phyloP scores from a whole-genome alignment of 2,113 vertebrate genomes.

The Microtus ochrogaster region DNA sequence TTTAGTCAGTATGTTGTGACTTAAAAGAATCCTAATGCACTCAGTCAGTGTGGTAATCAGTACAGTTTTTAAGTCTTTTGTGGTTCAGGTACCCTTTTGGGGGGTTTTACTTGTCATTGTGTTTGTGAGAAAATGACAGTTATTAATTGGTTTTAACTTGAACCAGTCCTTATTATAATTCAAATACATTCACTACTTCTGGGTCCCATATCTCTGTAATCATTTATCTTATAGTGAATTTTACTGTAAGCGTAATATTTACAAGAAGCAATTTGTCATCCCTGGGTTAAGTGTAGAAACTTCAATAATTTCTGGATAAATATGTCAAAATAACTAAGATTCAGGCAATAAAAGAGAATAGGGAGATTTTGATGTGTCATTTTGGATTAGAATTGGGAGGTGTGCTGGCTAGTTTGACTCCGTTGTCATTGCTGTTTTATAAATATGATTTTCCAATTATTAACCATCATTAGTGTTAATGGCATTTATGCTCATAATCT shows the following conservation, averaged over 20 bases:
- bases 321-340: constrained; percentile 77
- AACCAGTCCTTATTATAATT: constrained; percentile 80
- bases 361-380: neutral
- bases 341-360: constrained; percentile 58
- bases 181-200: constrained; percentile 81
- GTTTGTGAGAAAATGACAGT: constrained; percentile 78
- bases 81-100: constrained; percentile 56
- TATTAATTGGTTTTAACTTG: constrained; percentile 76
- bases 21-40: neutral
- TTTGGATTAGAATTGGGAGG: constrained; percentile 48
- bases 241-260: constrained; percentile 86
- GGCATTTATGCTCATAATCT: constrained; percentile 70
- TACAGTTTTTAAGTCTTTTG: constrained; percentile 60
- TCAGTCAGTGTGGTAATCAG: constrained; percentile 65
- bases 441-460: constrained; percentile 77
- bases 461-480: constrained; percentile 78
- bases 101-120: constrained; percentile 61
- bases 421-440: constrained; percentile 61
- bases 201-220: constrained; percentile 75
- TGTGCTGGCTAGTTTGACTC: constrained; percentile 49
- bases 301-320: constrained; percentile 78
- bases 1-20: constrained; percentile 8
- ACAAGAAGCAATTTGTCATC: constrained; percentile 85
- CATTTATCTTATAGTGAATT: constrained; percentile 82
- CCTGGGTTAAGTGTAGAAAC: constrained; percentile 76